A percentile compares a stretch with the other conserved stretches of the same genome.
Evolutionary conservation across 2,113 vertebrate species (phyloP).

Genomic region (Barnardius zonarius): DNA sequence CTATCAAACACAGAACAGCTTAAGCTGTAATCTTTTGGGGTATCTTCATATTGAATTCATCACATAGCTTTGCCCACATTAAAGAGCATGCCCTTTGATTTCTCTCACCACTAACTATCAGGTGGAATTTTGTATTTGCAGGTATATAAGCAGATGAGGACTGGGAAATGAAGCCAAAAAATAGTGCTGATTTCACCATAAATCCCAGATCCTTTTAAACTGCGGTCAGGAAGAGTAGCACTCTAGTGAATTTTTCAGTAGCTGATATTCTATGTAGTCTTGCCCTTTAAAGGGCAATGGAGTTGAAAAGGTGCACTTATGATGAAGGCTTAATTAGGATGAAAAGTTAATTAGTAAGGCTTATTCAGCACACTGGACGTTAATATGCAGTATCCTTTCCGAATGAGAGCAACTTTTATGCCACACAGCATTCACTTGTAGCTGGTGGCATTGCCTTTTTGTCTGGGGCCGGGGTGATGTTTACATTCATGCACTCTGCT

Average conservation of each 20-base stretch:
- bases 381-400: neutral
- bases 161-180: neutral
- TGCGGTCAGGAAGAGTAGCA: neutral
- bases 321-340: neutral
- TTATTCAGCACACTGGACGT: neutral
- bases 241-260: constrained; percentile 21
- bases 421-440: neutral
- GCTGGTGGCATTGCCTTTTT: neutral
- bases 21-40: neutral
- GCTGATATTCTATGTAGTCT: neutral
- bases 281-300: neutral
- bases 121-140: neutral
- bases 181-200: neutral
- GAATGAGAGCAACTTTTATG: neutral
- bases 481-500: neutral
- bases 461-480: neutral
- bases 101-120: neutral
- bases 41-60: neutral
- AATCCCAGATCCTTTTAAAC: constrained; percentile 16
- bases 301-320: neutral
- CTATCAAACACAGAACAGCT: neutral
- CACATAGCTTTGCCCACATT: neutral
- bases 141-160: neutral
- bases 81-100: neutral
- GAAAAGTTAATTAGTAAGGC: neutral